These are phyloP conservation scores for Euura saliciscinereae DNA, from an alignment of 1,140 invertebrate genomes.

Conservation along the genomic window DNA sequence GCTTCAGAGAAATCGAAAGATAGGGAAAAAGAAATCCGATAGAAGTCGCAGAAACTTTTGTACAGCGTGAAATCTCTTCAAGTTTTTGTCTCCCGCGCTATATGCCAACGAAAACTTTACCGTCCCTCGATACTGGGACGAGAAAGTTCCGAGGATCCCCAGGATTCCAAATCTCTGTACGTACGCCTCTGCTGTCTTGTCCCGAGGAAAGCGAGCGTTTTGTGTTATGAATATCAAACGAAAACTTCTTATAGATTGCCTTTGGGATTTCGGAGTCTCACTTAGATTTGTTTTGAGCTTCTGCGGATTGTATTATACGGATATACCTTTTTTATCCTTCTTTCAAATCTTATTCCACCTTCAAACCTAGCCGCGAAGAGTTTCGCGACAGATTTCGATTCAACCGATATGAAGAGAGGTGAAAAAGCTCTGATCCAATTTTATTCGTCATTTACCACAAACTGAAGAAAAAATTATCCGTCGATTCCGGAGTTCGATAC, in stretches of 20 bases:
- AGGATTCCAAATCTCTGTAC: not conserved
- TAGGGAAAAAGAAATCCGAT: not conserved
- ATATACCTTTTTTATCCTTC: not conserved
- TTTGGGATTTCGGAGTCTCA: not conserved
- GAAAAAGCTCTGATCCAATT: no score
- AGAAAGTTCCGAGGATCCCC: not conserved
- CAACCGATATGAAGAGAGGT: no score
- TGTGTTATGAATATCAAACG: conserved; percentile 7
- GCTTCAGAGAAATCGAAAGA: not conserved
- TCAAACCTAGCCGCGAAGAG: no score
- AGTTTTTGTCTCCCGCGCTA: not conserved
- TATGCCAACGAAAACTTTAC: not conserved
- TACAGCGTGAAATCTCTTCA: not conserved
- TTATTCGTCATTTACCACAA: no score
- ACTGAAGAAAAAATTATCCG: no score
- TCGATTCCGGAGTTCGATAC: no score
- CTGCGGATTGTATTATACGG: not conserved
- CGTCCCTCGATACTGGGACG: not conserved
- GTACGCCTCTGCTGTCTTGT: not conserved
- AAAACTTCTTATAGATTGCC: conserved; percentile 7
- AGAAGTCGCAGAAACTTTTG: not conserved
- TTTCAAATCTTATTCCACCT: no score
- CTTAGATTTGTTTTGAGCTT: not conserved
- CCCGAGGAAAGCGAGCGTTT: conserved; percentile 3
- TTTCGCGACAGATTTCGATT: no score